Conservation (phyloP, 2,113 vertebrate genomes). For the Phodopus roborovskii region DNA sequence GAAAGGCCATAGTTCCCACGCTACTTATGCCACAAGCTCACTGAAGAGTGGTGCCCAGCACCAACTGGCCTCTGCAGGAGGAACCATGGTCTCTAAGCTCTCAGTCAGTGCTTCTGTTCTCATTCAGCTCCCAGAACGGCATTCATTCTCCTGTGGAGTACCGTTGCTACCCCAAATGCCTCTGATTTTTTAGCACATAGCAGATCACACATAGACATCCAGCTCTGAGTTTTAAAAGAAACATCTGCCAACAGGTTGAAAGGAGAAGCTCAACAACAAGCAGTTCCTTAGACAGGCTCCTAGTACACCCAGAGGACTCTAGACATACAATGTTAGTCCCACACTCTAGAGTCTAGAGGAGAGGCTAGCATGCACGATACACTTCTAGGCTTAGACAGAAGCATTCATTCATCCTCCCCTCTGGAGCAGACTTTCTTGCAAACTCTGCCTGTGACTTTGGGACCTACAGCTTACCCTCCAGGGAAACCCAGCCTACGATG, state of each 20-base stretch:
- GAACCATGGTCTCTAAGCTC: background rate
- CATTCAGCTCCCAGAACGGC: background rate
- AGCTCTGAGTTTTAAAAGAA: background rate
- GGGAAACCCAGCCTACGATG: background rate
- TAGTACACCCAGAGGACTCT: background rate
- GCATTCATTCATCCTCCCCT: background rate
- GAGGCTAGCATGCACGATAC: fast-evolving
- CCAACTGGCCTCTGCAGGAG: background rate
- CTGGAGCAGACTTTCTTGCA: background rate
- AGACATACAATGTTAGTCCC: background rate
- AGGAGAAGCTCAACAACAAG: background rate
- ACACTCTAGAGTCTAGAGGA: background rate
- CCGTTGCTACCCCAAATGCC: too few species aligned
- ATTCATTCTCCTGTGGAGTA: background rate
- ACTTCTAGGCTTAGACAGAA: background rate
- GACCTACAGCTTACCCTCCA: background rate
- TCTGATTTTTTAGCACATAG: background rate
- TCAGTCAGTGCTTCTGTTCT: background rate
- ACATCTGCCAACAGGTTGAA: background rate
- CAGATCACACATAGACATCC: background rate
- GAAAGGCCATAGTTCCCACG: background rate
- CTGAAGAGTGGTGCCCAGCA: background rate
- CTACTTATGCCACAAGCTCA: background rate
- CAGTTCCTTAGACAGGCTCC: background rate
- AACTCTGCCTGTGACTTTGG: background rate